phyloP scores from a whole-genome alignment of 1,140 invertebrate genomes.

The Maconellicoccus hirsutus region DNA sequence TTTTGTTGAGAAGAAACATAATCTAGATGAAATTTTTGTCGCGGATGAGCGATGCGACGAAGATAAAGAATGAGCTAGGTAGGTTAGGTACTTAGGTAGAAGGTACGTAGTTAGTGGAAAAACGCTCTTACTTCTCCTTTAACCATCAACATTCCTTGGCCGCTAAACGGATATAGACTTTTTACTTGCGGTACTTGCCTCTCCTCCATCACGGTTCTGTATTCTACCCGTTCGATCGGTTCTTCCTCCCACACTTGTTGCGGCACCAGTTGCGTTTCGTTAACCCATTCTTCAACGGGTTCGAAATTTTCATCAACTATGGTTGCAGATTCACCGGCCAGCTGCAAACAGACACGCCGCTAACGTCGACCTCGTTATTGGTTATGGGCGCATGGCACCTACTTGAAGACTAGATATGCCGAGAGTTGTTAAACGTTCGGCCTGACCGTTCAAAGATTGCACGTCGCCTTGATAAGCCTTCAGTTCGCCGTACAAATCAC shows the following conservation, averaged over 20 bases:
- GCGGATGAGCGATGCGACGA: no score
- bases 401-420: constrained; percentile 65
- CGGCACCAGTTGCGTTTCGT: constrained; percentile 65
- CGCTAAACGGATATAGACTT: constrained; percentile 79
- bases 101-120: not conserved
- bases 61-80: no score
- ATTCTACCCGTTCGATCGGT: constrained; percentile 69
- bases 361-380: not conserved
- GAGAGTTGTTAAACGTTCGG: constrained; percentile 63
- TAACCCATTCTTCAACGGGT: constrained; percentile 55
- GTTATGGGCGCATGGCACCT: constrained; percentile 26
- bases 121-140: constrained; percentile 63
- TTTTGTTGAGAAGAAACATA: constrained; percentile 88
- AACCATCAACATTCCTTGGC: constrained; percentile 82
- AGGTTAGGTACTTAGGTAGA: not conserved
- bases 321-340: constrained; percentile 55
- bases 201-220: constrained; percentile 72
- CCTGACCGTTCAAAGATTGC: constrained; percentile 69
- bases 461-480: constrained; percentile 84
- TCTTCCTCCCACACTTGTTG: constrained; percentile 87
- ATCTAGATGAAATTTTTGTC: constrained; percentile 36
- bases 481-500: constrained; percentile 79
- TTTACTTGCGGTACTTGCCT: constrained; percentile 78
- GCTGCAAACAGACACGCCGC: constrained; percentile 31
- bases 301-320: constrained; percentile 47